phyloP scores from a whole-genome alignment of 2,888 invertebrate genomes.

The Phortica magna region DNA sequence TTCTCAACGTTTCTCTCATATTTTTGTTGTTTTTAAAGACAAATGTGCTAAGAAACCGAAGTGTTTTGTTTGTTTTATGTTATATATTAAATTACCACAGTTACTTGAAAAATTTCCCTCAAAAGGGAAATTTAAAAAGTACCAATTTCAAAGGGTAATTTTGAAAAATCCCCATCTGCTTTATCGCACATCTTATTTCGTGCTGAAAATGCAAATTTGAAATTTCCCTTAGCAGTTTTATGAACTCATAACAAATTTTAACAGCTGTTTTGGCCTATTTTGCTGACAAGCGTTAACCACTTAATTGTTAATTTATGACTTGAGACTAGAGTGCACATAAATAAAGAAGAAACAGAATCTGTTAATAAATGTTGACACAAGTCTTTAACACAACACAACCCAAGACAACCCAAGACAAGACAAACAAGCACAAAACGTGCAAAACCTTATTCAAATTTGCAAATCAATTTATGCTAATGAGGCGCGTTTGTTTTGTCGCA shows the following conservation, averaged over 20 bases:
- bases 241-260: slow-evolving; percentile 44
- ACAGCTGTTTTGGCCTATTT: slow-evolving; percentile 42
- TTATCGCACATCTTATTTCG: slow-evolving; percentile 12
- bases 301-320: slow-evolving; percentile 67
- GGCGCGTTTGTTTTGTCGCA: slow-evolving; percentile 44
- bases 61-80: not conserved
- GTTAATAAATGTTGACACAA: slow-evolving; percentile 45
- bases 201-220: slow-evolving; percentile 21
- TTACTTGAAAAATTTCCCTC: slow-evolving; percentile 38
- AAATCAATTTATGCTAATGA: slow-evolving; percentile 67
- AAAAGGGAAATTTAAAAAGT: slow-evolving; percentile 31
- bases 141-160: slow-evolving; percentile 47
- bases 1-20: slow-evolving; percentile 7
- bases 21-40: not conserved
- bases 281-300: slow-evolving; percentile 51
- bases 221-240: slow-evolving; percentile 7
- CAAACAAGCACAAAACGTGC: slow-evolving; percentile 38
- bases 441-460: slow-evolving; percentile 43
- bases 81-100: slow-evolving; percentile 20
- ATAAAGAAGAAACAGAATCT: not conserved
- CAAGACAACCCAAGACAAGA: too few relatives aligned
- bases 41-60: not conserved
- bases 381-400: slow-evolving; percentile 19
- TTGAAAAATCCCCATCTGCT: slow-evolving; percentile 23
- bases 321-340: not conserved